Base-by-base conservation (phyloP, 2,888 invertebrate genomes). In the Agriopis leucophaearia region DNA sequence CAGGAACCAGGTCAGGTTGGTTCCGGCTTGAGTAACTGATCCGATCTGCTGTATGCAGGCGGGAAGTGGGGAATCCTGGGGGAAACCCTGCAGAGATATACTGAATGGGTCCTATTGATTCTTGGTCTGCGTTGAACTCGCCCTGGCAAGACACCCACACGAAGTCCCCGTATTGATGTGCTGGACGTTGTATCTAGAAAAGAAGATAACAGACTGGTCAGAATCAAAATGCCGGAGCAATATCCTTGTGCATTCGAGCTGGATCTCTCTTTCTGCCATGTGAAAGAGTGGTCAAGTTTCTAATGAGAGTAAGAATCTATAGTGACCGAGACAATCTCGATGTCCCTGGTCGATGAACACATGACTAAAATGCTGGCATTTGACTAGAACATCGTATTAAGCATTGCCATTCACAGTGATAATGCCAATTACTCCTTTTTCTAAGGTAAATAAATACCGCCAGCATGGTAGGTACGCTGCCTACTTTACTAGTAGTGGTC, bases 81-180 rank as follows among this genome's bases (percentile, higher is more conserved):
- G 91, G 93, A 63, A 96, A 96, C 64, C 91, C 91, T 8, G 89
- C 91, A 16, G 97, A 97, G 74, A 94, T 94, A 91, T 97, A 98
- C 71, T 94, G 90, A 68, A 98, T 94, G 1, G 94, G 92, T 0
- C 96, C 96, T 61, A 98, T 93, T 85, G 96, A 95, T 88, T 98
- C 98, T 84, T 95, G 94, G 86, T 98, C 98, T 0, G 96, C 94
- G 58, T 95, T 94, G 81, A 95, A 95, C 88, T 97, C 97, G 16
- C 98, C 98, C 45, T 95, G 93, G 85, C 99, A 99, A 10, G 96
- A 96, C 18, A 99, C 94, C 96, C 98, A 98, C 45, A 98, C 93
- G 90, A 95, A 95, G 78, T 96, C 94, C 0, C 94, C 94, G 87
- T 92, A 82, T 3, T 84, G 82, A 45, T 87, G 81, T 0, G 89